A percentile compares a stretch with the other conserved stretches of the same genome.
phyloP scores from a whole-genome alignment of 2,113 vertebrate species.

The Coturnix japonica region DNA sequence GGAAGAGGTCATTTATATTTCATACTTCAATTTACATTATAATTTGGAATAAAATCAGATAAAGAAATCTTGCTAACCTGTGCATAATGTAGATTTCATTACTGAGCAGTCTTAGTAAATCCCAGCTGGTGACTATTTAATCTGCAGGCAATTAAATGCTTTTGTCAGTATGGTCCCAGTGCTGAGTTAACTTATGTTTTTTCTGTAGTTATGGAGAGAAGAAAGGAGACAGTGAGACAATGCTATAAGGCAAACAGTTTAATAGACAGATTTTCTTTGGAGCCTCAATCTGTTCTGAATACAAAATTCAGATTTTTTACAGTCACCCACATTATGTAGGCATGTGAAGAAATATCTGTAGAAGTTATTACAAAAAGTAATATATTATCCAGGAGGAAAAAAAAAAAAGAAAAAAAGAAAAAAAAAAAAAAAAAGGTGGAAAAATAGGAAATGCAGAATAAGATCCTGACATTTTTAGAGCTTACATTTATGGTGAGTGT shows the following conservation, averaged over 20 bases:
- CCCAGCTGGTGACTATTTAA: not conserved
- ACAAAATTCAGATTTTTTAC: not conserved
- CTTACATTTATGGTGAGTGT: not conserved
- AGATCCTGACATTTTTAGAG: not conserved
- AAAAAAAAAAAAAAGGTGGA: not conserved
- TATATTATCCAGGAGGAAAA: not conserved
- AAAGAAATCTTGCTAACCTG: not conserved
- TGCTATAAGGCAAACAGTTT: not conserved
- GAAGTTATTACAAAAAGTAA: not conserved
- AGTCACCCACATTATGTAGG: not conserved
- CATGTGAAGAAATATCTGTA: not conserved
- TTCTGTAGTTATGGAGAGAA: not conserved
- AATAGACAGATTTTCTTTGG: not conserved
- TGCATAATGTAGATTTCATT: not conserved
- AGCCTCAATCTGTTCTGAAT: not conserved
- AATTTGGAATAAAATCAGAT: not conserved
- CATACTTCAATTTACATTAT: not conserved
- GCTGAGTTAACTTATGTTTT: not conserved
- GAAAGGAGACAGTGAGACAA: not conserved
- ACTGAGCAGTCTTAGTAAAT: not conserved
- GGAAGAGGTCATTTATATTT: not conserved
- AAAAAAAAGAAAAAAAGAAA: not conserved
- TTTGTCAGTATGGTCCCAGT: not conserved
- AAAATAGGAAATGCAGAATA: not conserved
- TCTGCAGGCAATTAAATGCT: not conserved